Percentiles rank a stretch among this genome's conserved stretches.
Conservation (phyloP, 2,888 invertebrate genomes). For the Hyppa rectilinea region DNA sequence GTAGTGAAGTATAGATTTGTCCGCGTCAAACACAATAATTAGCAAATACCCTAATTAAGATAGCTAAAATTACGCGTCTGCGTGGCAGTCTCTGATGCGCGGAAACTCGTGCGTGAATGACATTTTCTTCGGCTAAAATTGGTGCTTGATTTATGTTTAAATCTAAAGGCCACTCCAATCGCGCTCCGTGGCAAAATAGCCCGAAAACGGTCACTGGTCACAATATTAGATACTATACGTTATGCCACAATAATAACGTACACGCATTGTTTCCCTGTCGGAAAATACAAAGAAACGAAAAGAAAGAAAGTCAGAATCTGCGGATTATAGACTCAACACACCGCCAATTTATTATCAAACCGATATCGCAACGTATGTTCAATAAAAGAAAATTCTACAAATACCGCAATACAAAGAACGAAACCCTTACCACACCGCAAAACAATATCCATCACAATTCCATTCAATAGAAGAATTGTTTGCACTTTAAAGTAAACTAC, state of each 20-base stretch:
- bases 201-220: background rate
- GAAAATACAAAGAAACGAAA: background rate
- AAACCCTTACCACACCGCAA: background rate
- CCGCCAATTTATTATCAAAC: background rate
- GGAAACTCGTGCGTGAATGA: background rate
- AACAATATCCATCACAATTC: conserved; percentile 48
- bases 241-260: background rate
- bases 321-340: background rate
- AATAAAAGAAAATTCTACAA: conserved; percentile 4
- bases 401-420: conserved; percentile 2
- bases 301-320: background rate
- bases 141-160: background rate
- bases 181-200: background rate
- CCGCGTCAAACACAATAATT: background rate
- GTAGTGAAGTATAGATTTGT: no score
- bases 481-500: conserved; percentile 53
- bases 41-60: no score
- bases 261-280: background rate
- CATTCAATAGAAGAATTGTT: conserved; percentile 58
- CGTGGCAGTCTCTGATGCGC: background rate
- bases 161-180: background rate
- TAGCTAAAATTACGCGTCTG: background rate
- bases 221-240: background rate
- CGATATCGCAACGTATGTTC: background rate
- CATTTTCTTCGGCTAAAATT: background rate